Conservation (phyloP, 2,888 invertebrate species). For the Rotaria magnacalcarata region DNA sequence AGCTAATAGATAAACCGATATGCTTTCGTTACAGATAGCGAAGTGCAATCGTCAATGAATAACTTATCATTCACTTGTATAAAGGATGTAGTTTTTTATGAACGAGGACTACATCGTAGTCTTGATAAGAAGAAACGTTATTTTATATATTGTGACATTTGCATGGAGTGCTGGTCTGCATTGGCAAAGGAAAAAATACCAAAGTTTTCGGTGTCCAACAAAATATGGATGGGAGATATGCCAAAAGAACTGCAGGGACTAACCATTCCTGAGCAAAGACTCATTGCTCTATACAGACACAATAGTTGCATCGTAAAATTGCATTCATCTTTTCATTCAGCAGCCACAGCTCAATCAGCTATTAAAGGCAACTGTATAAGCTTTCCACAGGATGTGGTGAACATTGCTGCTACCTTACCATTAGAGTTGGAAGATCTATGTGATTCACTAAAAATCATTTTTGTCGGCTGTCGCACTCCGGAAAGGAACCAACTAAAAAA, state of each 20-base stretch:
- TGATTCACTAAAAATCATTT: neutral
- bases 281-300: neutral
- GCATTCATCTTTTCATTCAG: neutral
- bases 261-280: constrained; percentile 11
- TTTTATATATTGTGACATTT: neutral
- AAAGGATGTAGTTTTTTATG: neutral
- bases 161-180: neutral
- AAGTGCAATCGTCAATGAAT: neutral
- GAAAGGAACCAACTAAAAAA: neutral
- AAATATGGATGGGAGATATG: neutral
- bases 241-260: neutral
- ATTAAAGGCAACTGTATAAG: neutral
- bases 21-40: neutral
- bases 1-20: neutral
- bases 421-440: neutral
- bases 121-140: neutral
- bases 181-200: neutral
- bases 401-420: neutral
- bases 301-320: neutral
- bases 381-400: neutral
- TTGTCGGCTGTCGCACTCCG: neutral
- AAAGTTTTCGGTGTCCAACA: neutral
- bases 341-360: neutral
- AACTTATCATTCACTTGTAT: neutral
- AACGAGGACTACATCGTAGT: neutral